Evolutionary conservation across 2,888 invertebrate genomes (phyloP), one percentile per base, ranked within the genome.

Genomic region (Choreutis nemorana): DNA sequence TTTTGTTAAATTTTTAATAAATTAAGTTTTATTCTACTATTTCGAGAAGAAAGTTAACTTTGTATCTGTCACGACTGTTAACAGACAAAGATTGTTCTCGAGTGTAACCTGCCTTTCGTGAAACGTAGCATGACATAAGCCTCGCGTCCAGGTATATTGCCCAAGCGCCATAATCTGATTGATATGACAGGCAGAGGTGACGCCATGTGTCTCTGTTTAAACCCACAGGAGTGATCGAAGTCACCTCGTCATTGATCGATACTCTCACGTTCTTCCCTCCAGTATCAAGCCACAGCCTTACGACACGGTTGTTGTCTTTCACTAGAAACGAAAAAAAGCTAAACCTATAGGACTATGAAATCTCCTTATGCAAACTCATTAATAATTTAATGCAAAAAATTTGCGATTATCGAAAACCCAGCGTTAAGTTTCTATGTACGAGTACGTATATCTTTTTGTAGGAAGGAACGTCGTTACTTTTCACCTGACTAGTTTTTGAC

Each of bases 161-260:
- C 82, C 85, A 87, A 4, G 79, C 77, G n/a, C 82, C 87, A 26
- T 61, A 66, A 31, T 67, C 66, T 0, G 83, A 81, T 36, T 85
- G 83, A 79, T 87, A 87, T 25, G 87, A 86, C 37, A 86, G 64
- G 39, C 87, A 87, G 10, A 87, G 53, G 49, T 87, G 87, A 26
- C 83, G 81, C 87, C 87, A 88, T 3, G 71, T 73, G 42, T 66
- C 61, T 29, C 51, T 56, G 1, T 39, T 73, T 45, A 70, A 41
- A 20, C 78, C 66, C 1, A 83, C 65, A 0, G 64, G 55, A 3
- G 73, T 51, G 24, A 54, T 66, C 14, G 84, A 71, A n/a, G 82
- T 57, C 11, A 64, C 59, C 29, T 55, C 55, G 21, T 75, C 79
- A 23, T 78, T 77, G 38, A 89, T 83, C 46, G 83, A 80, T 28